These are phyloP conservation scores for Phainopepla nitens DNA, from an alignment of 2,113 vertebrate species.

Conservation along the genomic window DNA sequence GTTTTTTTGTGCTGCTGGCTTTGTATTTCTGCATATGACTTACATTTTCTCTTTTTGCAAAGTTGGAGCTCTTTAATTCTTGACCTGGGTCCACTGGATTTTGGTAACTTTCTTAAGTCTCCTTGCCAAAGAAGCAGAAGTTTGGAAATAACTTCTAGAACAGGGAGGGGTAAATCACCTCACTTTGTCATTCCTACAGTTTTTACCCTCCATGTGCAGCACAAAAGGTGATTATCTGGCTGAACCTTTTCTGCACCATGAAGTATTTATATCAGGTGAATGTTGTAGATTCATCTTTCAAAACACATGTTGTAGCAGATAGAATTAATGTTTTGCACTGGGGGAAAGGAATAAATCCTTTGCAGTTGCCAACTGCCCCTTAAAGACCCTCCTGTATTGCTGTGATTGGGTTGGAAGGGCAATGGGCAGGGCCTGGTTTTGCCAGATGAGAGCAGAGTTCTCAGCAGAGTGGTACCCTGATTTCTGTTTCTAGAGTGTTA, in stretches of 20 bases:
- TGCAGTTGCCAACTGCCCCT: not conserved
- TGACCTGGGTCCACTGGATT: not conserved
- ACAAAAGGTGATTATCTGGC: not conserved
- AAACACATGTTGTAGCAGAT: not conserved
- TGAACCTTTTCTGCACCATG: not conserved
- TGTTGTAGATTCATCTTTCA: not conserved
- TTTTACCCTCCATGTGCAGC: accelerated
- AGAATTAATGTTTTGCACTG: not conserved
- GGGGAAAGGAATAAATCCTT: not conserved
- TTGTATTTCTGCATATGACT: not conserved
- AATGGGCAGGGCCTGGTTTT: not conserved
- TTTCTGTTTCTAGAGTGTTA: not conserved
- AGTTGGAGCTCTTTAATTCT: not conserved
- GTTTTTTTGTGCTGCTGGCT: not conserved
- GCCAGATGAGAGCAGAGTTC: not conserved
- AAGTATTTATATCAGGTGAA: not conserved
- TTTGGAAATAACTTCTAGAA: not conserved
- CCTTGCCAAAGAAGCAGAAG: not conserved
- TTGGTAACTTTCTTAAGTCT: not conserved
- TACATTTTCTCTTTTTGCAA: not conserved
- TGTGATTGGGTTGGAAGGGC: not conserved
- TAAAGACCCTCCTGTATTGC: not conserved
- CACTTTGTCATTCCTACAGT: not conserved
- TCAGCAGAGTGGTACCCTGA: not conserved
- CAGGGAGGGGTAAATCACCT: not conserved